Base-by-base conservation (phyloP, 2,888 invertebrate genomes). In the Cheilosia urbana region DNA sequence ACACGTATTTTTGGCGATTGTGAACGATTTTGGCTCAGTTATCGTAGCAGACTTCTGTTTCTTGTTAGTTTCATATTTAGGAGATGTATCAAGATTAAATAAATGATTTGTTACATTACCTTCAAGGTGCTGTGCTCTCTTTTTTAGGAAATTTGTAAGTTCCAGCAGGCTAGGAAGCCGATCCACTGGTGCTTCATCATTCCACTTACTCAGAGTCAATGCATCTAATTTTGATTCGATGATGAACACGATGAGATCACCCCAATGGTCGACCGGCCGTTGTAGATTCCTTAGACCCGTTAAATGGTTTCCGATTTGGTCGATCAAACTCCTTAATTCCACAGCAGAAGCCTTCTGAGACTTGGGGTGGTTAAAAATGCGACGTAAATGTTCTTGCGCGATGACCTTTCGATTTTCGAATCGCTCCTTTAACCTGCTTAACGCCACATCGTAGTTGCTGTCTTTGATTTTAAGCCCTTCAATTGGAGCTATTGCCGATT, bases 371-470 rank as follows among this genome's bases (percentile, higher is more conserved):
- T n/a, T n/a, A n/a, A n/a, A n/a, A n/a, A n/a, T n/a, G n/a, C n/a
- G n/a, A n/a, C n/a, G n/a, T n/a, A n/a, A n/a, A n/a, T n/a, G n/a
- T n/a, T n/a, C n/a, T n/a, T n/a, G n/a, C n/a, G n/a, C n/a, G n/a
- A n/a, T n/a, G 4, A 58, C 37, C 15, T 58, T 53, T 19, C 37
- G 45, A 21, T 75, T 66, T 58, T 75, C 75, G 4, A 66, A 75
- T 2, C 57, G 9, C 30, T 76, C 58, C 19, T 49, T 65, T 21
- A 66, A 34, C 24, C 13, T 66, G 27, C n/a, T 11, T 49, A 42
- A 21, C 9, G 57, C 57, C 17, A 58, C 49, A n/a, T 66, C 51
- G 21, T 58, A 76, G n/a, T 76, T 66, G 34, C 49, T 51, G 13
- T 53, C 75, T 4, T 45, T 65, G 11, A 45, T 62, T 62, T 62